Evolutionary conservation across 2,797 vertebrate genomes (phyloP).

Genomic region (Gallinago solitaria): DNA sequence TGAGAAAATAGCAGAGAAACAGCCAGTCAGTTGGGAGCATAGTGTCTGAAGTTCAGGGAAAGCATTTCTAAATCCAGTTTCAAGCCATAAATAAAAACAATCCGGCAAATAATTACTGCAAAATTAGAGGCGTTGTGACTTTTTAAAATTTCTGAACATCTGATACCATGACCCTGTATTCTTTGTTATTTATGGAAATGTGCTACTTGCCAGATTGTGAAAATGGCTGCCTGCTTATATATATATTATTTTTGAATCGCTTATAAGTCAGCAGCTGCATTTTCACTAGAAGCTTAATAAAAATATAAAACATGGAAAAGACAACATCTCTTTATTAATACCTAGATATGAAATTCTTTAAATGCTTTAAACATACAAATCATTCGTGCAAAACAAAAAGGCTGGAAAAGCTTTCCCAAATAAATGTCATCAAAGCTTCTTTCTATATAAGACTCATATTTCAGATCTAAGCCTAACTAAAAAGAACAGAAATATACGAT

Average conservation of each 20-base stretch:
- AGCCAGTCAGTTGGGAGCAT: not conserved
- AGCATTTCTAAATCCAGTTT: slow-evolving; percentile 29
- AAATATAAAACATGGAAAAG: not conserved
- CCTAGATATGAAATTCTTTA: not conserved
- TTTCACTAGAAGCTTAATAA: not conserved
- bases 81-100: slow-evolving; percentile 18
- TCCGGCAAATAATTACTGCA: not conserved
- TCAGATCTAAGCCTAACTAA: not conserved
- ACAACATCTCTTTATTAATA: not conserved
- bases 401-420: slow-evolving; percentile 34
- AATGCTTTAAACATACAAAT: slow-evolving; percentile 7
- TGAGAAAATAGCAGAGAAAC: not conserved
- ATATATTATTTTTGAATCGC: not conserved
- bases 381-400: not conserved
- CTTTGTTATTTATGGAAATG: slow-evolving; percentile 52
- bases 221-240: slow-evolving; percentile 12
- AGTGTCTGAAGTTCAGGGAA: slow-evolving; percentile 1
- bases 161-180: slow-evolving; percentile 4
- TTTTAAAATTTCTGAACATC: slow-evolving; percentile 2
- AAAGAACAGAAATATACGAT: not conserved
- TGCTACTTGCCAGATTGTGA: slow-evolving; percentile 22
- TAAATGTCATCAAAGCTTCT: slow-evolving; percentile 7
- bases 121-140: slow-evolving; percentile 24
- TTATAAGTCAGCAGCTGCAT: not conserved
- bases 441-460: slow-evolving; percentile 1